Evolutionary conservation across 2,113 vertebrate genomes (phyloP).

Genomic region (Nicator chloris): DNA sequence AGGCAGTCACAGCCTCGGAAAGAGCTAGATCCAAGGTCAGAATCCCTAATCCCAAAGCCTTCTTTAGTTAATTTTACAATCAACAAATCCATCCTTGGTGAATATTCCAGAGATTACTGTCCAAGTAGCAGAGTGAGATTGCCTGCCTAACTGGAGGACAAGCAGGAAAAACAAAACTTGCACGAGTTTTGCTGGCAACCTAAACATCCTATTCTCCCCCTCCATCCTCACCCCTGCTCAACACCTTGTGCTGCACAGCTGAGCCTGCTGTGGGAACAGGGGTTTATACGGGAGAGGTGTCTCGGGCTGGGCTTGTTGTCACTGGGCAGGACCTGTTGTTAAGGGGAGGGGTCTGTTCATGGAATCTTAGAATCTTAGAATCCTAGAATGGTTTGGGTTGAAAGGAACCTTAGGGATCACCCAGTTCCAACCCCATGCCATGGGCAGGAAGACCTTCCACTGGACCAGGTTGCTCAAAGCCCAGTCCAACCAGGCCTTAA

Average conservation of each 20-base stretch:
- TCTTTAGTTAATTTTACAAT: not conserved
- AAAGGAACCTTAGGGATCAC: not conserved
- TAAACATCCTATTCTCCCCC: too few relatives aligned
- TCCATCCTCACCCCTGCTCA: fast-evolving
- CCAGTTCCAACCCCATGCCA: not conserved
- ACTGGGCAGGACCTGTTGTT: not conserved
- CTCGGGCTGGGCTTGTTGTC: not conserved
- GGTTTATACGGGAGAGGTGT: fast-evolving
- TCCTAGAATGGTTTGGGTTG: not conserved
- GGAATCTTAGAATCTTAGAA: fast-evolving
- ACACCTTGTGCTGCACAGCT: not conserved
- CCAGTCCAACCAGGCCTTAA: not conserved
- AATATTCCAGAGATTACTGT: not conserved
- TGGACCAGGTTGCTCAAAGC: not conserved
- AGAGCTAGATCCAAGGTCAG: not conserved
- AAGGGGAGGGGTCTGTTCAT: fast-evolving
- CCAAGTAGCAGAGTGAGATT: not conserved
- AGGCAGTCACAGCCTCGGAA: not conserved
- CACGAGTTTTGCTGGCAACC: not conserved
- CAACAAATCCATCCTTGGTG: not conserved
- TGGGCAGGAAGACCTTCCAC: not conserved
- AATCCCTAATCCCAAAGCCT: not conserved
- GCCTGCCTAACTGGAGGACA: not conserved
- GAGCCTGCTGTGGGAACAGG: fast-evolving
- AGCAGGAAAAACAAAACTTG: not conserved